Conservation (phyloP, 2,797 vertebrate genomes). For the Lithobates pipiens region DNA sequence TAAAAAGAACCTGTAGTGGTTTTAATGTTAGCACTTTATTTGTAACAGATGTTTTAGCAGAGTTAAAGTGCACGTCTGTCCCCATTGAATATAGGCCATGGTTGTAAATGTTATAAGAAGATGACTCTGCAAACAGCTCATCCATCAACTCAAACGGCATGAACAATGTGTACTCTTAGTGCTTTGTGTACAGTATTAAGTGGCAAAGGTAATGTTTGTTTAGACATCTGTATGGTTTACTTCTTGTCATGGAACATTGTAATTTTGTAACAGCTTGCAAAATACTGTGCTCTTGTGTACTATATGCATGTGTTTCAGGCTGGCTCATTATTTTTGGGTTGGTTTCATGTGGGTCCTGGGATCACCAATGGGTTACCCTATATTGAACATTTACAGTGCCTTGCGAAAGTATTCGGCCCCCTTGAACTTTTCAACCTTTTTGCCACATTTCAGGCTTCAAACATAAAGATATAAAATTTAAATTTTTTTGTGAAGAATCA, state of each 20-base stretch:
- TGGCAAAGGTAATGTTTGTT: conserved; percentile 14
- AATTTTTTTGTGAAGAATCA: too few relatives aligned
- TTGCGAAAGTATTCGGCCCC: too few relatives aligned
- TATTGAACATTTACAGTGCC: too few relatives aligned
- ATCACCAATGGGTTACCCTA: too few relatives aligned
- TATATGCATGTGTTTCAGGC: too few relatives aligned
- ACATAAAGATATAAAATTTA: too few relatives aligned
- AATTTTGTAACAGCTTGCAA: neutral
- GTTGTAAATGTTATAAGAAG: conserved; percentile 22
- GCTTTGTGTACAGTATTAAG: neutral
- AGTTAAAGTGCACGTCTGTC: neutral
- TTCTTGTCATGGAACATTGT: neutral
- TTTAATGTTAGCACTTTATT: neutral
- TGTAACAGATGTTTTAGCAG: neutral
- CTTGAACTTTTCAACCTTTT: too few relatives aligned
- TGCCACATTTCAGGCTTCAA: too few relatives aligned
- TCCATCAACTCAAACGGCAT: neutral
- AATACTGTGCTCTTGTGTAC: too few relatives aligned
- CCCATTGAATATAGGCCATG: conserved; percentile 24
- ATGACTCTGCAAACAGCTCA: conserved; percentile 11
- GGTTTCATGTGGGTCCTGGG: too few relatives aligned
- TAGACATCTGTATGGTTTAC: neutral
- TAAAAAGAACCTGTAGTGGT: neutral
- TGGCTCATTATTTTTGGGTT: too few relatives aligned
- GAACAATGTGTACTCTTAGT: neutral